Conservation (phyloP, 1,140 invertebrate genomes). For the Zaprionus lachaisei region DNA sequence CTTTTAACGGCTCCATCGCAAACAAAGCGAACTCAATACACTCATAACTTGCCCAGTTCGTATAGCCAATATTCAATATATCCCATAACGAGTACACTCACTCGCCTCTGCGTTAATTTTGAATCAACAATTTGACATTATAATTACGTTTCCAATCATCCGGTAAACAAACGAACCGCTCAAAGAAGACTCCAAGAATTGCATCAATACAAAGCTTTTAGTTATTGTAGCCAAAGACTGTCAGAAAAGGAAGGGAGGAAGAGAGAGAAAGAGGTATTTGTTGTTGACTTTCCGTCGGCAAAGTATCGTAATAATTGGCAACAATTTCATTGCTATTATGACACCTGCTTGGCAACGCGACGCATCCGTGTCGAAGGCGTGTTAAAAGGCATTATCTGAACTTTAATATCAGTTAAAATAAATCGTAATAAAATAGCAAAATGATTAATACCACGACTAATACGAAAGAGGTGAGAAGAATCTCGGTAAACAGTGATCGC, state of each 20-base stretch:
- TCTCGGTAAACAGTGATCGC: neutral
- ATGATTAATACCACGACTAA: neutral
- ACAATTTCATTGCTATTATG: slow-evolving; percentile 14
- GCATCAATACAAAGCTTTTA: slow-evolving; percentile 50
- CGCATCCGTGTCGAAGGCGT: slow-evolving; percentile 7
- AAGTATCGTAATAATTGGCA: slow-evolving; percentile 27
- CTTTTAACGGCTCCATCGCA: slow-evolving; percentile 77
- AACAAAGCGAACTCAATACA: slow-evolving; percentile 56
- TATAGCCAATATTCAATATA: slow-evolving; percentile 7
- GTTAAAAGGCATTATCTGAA: slow-evolving; percentile 15
- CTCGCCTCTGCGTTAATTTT: slow-evolving; percentile 52
- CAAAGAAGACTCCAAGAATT: slow-evolving; percentile 29
- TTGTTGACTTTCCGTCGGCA: slow-evolving; percentile 35
- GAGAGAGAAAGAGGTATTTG: neutral
- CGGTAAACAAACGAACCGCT: slow-evolving; percentile 56
- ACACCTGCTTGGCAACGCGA: neutral
- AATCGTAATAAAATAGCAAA: slow-evolving; percentile 16
- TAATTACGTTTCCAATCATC: slow-evolving; percentile 81
- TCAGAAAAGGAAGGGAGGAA: neutral
- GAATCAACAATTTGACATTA: slow-evolving; percentile 81
- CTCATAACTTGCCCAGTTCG: slow-evolving; percentile 5
- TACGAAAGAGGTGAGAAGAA: neutral
- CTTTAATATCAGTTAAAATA: slow-evolving; percentile 9
- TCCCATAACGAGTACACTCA: slow-evolving; percentile 17
- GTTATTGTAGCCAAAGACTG: slow-evolving; percentile 13